Evolutionary conservation across 2,888 invertebrate species (phyloP), one percentile per base, ranked within the genome.

Genomic region (Plagodis dolabraria): DNA sequence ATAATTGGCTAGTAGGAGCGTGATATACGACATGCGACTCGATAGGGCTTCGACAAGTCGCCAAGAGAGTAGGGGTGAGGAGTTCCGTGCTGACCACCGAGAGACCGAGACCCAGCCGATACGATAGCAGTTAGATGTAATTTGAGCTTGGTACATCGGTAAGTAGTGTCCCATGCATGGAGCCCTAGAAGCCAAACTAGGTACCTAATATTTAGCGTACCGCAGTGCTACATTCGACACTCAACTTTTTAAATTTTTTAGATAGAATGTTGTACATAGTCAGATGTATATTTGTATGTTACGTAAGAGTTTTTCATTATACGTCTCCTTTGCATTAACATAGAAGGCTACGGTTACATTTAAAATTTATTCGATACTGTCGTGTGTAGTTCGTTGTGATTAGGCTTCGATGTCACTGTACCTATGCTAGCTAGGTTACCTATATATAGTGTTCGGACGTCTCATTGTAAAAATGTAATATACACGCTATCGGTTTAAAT

Each of bases 401-500:
- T 91, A 92, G 90, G 87, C 91, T 89, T 90, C 83, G 80, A 82
- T 80, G 85, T 89, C 89, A 87, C 84, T 85, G 86, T 90, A 22
- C 22, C 22, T 22, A 88, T 85, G 89, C 88, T 88, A 89, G 85
- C 77, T 86, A 86, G 77, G 80, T 76, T 60, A 54, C 38, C 50
- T 53, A 79, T 53, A 79, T 53, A 79, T 89, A 88, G 83, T 79
- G 77, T 88, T 86, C 81, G 83, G 83, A 83, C 77, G 85, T 87
- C 85, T 90, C 86, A 86, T 86, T 92, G 92, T 92, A 92, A 85
- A 92, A 92, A 92, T 92, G 92, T 92, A 92, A 87, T 85, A 89
- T 90, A 92, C 85, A 87, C 86, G 87, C 89, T 87, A 87, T 85
- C 86, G 78, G 85, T 86, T 89, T 85, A 82, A 79, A 76, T 86